phyloP scores from a whole-genome alignment of 2,797 vertebrate genomes.

The Sebastolobus altivelis region DNA sequence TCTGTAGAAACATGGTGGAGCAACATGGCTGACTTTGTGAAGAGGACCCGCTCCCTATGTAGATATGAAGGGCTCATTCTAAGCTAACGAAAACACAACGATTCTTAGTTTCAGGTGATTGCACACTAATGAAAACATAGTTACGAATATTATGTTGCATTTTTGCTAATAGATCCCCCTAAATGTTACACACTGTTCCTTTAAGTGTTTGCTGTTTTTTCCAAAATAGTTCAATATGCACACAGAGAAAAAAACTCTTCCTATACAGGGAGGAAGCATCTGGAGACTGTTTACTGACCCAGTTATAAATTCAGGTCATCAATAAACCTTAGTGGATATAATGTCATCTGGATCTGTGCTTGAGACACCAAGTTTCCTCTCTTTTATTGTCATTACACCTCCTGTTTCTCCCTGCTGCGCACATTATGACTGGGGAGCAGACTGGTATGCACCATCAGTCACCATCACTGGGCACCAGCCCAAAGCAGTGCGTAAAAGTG shows the following conservation, averaged over 20 bases:
- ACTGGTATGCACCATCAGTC: neutral
- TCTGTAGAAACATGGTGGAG: no score
- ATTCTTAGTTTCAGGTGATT: no score
- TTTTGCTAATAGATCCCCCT: no score
- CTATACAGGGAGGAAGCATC: neutral
- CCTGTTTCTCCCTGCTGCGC: neutral
- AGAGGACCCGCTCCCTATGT: no score
- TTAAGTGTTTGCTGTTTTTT: neutral
- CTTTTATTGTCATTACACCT: neutral
- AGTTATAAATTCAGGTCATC: slow-evolving; percentile 25
- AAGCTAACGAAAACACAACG: no score
- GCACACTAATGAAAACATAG: no score
- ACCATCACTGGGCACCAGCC: slow-evolving; percentile 7
- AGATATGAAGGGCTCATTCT: no score
- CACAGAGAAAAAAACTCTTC: neutral
- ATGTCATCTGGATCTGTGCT: neutral
- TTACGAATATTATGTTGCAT: no score
- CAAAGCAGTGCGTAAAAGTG: slow-evolving; percentile 39
- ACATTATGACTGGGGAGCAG: neutral
- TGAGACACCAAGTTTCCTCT: neutral
- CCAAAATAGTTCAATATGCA: neutral
- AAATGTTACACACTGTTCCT: no score
- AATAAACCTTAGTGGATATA: neutral
- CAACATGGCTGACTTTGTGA: no score
- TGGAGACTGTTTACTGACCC: slow-evolving; percentile 33